A percentile compares a stretch with the other conserved stretches of the same genome.
Conservation (phyloP, 2,888 invertebrate genomes). For the Ethmia dodecea region DNA sequence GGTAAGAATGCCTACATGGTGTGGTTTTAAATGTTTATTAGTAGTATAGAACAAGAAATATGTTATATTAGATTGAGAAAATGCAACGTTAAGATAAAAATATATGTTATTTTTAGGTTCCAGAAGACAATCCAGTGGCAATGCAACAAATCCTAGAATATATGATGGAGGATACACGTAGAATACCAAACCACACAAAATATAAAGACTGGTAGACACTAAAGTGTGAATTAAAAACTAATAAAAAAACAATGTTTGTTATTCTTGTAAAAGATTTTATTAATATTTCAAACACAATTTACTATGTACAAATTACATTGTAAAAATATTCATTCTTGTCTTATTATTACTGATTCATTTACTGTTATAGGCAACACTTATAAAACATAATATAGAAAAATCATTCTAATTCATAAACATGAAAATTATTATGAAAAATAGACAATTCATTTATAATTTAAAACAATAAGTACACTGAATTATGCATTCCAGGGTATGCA, state of each 20-base stretch:
- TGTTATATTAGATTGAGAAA: not conserved
- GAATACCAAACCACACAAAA: no score
- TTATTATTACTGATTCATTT: constrained; percentile 71
- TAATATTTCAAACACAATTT: constrained; percentile 74
- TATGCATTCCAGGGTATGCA: constrained; percentile 47
- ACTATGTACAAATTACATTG: constrained; percentile 76
- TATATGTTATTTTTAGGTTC: constrained; percentile 49
- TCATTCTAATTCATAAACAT: constrained; percentile 37
- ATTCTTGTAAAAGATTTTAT: constrained; percentile 70
- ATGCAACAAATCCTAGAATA: constrained; percentile 59
- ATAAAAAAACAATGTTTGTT: no score
- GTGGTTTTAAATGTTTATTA: not conserved
- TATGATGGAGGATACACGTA: constrained; percentile 9
- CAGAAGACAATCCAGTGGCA: constrained; percentile 65
- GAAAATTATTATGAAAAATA: constrained; percentile 64
- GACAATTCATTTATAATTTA: constrained; percentile 51
- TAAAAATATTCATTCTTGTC: constrained; percentile 76
- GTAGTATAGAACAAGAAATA: not conserved
- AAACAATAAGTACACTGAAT: constrained; percentile 62
- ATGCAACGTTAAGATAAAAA: no score
- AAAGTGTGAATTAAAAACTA: no score
- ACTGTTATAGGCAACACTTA: constrained; percentile 70
- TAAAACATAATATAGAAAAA: constrained; percentile 61
- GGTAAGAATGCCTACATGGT: constrained; percentile 43
- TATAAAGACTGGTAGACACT: no score